Conservation (phyloP, 2,888 invertebrate species). For the Polyploca ridens region DNA sequence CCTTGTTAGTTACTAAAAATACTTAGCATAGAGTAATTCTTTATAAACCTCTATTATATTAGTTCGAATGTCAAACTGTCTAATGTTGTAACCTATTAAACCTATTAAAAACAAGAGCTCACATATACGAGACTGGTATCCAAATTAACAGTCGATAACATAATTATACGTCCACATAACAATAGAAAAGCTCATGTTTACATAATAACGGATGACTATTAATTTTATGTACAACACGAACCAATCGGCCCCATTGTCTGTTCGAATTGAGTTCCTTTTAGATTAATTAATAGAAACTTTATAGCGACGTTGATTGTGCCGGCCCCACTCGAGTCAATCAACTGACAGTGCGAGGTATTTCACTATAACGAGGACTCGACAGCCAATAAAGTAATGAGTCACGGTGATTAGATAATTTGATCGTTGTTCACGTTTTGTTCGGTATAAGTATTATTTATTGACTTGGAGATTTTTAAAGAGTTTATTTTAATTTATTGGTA, state of each 20-base stretch:
- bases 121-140: neutral
- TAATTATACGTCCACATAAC: neutral
- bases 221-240: neutral
- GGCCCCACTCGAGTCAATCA: slow-evolving; percentile 48
- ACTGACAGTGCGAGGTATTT: slow-evolving; percentile 19
- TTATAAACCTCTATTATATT: too few relatives aligned
- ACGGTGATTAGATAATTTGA: slow-evolving; percentile 33
- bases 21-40: too few relatives aligned
- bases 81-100: neutral
- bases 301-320: slow-evolving; percentile 33
- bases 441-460: neutral
- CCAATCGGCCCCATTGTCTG: slow-evolving; percentile 23
- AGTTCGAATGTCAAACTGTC: too few relatives aligned
- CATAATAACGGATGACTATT: neutral
- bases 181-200: neutral
- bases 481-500: neutral
- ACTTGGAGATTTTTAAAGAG: too few relatives aligned
- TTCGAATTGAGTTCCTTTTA: slow-evolving; percentile 49
- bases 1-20: too few relatives aligned
- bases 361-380: slow-evolving; percentile 3
- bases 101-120: neutral
- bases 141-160: neutral
- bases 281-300: slow-evolving; percentile 56
- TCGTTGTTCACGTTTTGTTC: slow-evolving; percentile 9
- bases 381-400: slow-evolving; percentile 40